Percentiles rank a stretch among this genome's conserved stretches.
Conservation (phyloP, 2,888 invertebrate species). For the Thymelicus lineola region DNA sequence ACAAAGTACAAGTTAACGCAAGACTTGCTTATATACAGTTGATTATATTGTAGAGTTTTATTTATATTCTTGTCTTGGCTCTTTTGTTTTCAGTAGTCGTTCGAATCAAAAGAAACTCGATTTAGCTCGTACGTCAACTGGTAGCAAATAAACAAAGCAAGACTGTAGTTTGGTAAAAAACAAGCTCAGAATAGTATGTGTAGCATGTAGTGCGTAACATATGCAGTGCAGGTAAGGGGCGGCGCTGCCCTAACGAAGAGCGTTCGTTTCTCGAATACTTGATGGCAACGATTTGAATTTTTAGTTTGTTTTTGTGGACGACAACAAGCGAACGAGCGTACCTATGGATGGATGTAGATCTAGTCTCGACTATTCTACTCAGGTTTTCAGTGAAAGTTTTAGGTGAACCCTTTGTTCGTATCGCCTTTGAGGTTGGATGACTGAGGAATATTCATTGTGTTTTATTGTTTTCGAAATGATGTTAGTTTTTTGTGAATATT, state of each 20-base stretch:
- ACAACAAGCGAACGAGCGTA: slow-evolving; percentile 19
- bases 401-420: not conserved
- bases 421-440: not conserved
- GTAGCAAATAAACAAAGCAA: slow-evolving; percentile 75
- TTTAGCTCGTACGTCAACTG: slow-evolving; percentile 76
- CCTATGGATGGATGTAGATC: slow-evolving; percentile 18
- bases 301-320: slow-evolving; percentile 55
- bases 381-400: slow-evolving; percentile 12
- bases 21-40: too few relatives aligned
- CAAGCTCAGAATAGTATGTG: slow-evolving; percentile 50
- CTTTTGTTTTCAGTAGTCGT: slow-evolving; percentile 58
- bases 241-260: slow-evolving; percentile 74
- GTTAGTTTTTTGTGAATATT: not conserved
- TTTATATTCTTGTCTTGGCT: slow-evolving; percentile 38
- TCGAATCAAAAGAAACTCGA: slow-evolving; percentile 80
- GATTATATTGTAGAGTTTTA: slow-evolving; percentile 6
- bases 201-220: slow-evolving; percentile 63
- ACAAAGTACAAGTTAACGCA: too few relatives aligned
- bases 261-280: slow-evolving; percentile 73
- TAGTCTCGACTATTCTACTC: slow-evolving; percentile 9
- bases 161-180: slow-evolving; percentile 71
- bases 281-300: slow-evolving; percentile 66
- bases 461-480: not conserved
- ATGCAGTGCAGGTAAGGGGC: slow-evolving; percentile 80
- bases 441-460: not conserved